Evolutionary conservation across 2,113 vertebrate species (phyloP).

Genomic region (Apeltes quadracus): DNA sequence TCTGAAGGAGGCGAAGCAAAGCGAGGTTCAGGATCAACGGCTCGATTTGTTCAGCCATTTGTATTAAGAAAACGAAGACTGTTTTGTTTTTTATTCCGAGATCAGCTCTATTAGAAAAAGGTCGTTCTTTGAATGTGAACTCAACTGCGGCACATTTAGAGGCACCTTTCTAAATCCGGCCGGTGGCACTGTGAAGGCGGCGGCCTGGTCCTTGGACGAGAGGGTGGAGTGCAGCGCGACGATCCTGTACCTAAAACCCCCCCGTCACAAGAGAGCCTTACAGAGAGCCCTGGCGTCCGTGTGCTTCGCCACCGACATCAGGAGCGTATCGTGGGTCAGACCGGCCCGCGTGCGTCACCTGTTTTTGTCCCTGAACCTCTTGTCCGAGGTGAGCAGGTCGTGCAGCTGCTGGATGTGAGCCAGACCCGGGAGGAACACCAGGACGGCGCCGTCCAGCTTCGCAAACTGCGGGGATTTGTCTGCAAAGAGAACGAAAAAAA

Average conservation of each 20-base stretch:
- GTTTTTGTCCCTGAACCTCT: constrained; percentile 87
- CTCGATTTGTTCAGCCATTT: not conserved
- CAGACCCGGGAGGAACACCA: constrained; percentile 94
- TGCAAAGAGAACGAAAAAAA: constrained; percentile 48
- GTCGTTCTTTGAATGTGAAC: too few relatives aligned
- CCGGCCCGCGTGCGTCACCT: constrained; percentile 74
- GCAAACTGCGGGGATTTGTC: constrained; percentile 91
- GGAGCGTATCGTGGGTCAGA: not conserved
- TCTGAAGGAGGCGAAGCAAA: constrained; percentile 78
- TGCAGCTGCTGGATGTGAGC: constrained; percentile 95
- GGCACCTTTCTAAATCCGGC: constrained; percentile 92
- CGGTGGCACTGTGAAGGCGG: constrained; percentile 92
- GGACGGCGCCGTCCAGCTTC: constrained; percentile 87
- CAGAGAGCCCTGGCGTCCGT: not conserved
- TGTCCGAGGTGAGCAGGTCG: constrained; percentile 89
- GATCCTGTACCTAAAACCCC: constrained; percentile 87
- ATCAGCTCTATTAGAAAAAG: too few relatives aligned
- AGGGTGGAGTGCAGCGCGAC: constrained; percentile 95
- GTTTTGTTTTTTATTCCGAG: not conserved
- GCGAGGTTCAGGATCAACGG: not conserved
- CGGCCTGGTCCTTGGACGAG: constrained; percentile 93
- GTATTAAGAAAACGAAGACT: not conserved
- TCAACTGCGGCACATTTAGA: not conserved
- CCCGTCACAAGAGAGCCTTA: too few relatives aligned
- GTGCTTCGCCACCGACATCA: not conserved